Evolutionary conservation across 2,797 vertebrate genomes (phyloP), one percentile per base, ranked within the genome.

Genomic region (Rhinogobio ventralis): DNA sequence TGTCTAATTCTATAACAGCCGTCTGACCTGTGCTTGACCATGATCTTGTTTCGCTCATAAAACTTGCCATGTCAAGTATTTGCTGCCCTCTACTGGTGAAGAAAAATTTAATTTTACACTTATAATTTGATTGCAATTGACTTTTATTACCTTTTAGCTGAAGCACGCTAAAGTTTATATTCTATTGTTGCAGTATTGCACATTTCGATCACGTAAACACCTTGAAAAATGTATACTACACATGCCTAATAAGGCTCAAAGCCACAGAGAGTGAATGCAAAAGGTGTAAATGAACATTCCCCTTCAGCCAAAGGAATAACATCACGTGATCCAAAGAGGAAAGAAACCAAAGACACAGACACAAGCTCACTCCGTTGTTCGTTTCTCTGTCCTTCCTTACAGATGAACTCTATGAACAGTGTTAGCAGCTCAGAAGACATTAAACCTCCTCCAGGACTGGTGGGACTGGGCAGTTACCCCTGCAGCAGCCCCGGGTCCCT

Each of bases 401-500:
- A 97, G 97, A 96, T 97, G 91, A 96, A 94, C 71, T 93, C 95
- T 76, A 94, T 96, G 94, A 98, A 95, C 93, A 96, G 88, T 33
- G 93, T 96, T 76, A 96, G 96, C 94, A 96, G 95, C 89, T 96
- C 96, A 0, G 97, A 98, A 92, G 97, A 99, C 73, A 89, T 98
- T 89, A 99, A 99, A 88, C 97, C 97, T 86, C 95, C 97, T 57
- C 93, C 95, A 0, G 96, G 96, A 85, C 94, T 98, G 46, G 94
- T 95, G 78, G 90, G 97, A 0, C 95, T 96, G 64, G 96, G 53
- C 93, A 97, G 94, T 91, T 99, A 97, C 92, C 94, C 96, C 60
- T 97, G 96, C 75, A 92, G 94, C 5, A 98, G 97, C 88, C 97
- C 97, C 0, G 96, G 96, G 53, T 96, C 96, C 79, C 94, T 99